phyloP scores from a whole-genome alignment of 2,888 invertebrate genomes.

The Bimastos eiseni region DNA sequence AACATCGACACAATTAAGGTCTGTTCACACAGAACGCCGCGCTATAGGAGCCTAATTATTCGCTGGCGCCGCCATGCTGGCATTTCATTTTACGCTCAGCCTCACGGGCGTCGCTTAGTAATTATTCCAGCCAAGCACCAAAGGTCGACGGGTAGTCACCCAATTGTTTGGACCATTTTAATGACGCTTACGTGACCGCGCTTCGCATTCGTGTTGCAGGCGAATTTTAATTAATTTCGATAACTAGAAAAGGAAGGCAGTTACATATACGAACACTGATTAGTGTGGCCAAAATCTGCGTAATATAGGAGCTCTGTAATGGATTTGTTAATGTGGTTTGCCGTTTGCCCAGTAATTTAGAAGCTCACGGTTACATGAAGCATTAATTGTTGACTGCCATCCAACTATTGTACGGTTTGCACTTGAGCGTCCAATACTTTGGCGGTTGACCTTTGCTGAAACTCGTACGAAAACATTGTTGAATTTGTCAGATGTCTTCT shows the following conservation, averaged over 20 bases:
- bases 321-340: background rate
- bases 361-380: background rate
- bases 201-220: background rate
- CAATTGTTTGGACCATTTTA: background rate
- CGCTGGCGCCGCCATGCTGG: background rate
- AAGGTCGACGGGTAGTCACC: background rate
- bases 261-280: background rate
- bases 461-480: background rate
- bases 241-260: conserved; percentile 3
- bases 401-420: background rate
- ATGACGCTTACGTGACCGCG: background rate
- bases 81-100: background rate
- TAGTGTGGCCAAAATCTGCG: background rate
- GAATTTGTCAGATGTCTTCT: background rate
- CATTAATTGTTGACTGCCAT: background rate
- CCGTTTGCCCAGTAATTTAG: too few species aligned
- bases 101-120: background rate
- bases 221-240: background rate
- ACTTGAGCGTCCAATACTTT: background rate
- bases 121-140: background rate
- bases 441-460: background rate
- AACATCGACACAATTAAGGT: background rate
- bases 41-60: background rate
- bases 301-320: background rate
- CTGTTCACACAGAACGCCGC: background rate